phyloP scores from a whole-genome alignment of 2,113 vertebrate genomes.

The Coturnix japonica region DNA sequence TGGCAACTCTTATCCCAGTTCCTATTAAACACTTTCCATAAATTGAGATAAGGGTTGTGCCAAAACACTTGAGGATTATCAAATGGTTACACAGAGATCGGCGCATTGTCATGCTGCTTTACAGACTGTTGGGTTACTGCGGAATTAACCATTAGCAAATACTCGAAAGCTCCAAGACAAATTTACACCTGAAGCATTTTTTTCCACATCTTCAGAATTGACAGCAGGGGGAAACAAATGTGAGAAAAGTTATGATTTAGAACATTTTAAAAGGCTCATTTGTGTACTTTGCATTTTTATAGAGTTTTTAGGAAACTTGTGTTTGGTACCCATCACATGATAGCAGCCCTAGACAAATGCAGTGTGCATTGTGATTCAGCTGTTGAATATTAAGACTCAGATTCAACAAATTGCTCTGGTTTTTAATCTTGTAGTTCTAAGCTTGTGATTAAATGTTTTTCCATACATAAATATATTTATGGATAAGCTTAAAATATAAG shows the following conservation, averaged over 20 bases:
- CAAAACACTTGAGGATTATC: conserved; percentile 38
- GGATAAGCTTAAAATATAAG: background rate
- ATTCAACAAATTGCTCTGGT: background rate
- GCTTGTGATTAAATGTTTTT: background rate
- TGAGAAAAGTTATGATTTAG: background rate
- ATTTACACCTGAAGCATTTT: background rate
- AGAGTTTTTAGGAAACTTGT: background rate
- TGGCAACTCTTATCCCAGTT: conserved; percentile 30
- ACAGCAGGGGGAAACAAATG: background rate
- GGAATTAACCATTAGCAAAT: conserved; percentile 9
- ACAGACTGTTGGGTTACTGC: background rate
- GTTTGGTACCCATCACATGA: background rate
- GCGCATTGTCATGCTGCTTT: background rate
- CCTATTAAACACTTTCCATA: conserved; percentile 22
- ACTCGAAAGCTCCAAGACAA: background rate
- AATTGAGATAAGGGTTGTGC: conserved; percentile 30
- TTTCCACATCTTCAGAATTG: background rate
- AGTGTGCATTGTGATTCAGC: background rate
- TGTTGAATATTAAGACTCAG: background rate
- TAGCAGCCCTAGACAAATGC: background rate
- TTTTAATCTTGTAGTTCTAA: background rate
- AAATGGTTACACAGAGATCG: background rate
- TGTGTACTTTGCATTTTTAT: background rate
- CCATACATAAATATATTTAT: background rate
- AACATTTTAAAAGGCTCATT: background rate